Percentiles rank a stretch among this genome's conserved stretches.
These are phyloP conservation scores for Anas georgica DNA, from an alignment of 2,797 vertebrate species.

Conservation along the genomic window DNA sequence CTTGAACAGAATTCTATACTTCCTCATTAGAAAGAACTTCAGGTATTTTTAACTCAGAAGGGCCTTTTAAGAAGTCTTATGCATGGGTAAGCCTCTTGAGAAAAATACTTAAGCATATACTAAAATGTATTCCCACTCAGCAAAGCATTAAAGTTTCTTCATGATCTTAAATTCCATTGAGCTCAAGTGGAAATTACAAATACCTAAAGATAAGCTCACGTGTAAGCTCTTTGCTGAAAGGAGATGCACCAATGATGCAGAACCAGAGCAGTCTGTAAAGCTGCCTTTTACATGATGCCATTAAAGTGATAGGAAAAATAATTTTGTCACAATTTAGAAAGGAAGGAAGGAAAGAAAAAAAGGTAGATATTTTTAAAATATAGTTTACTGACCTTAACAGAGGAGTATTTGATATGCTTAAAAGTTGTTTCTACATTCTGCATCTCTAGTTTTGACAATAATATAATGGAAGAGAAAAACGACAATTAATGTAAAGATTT, in stretches of 20 bases:
- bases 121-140: background rate
- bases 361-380: background rate
- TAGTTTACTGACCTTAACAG: background rate
- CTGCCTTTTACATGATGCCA: background rate
- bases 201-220: background rate
- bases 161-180: background rate
- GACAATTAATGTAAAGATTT: background rate
- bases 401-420: background rate
- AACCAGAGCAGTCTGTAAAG: background rate
- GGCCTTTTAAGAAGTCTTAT: conserved; percentile 31
- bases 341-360: background rate
- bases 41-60: conserved; percentile 61
- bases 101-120: conserved; percentile 29
- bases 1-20: background rate
- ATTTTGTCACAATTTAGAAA: background rate
- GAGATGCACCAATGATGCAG: background rate
- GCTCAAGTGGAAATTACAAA: background rate
- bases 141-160: background rate
- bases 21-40: conserved; percentile 40
- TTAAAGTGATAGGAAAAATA: background rate
- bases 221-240: background rate
- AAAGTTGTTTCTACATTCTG: background rate
- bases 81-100: conserved; percentile 11
- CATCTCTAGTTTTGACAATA: background rate
- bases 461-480: background rate